Base-by-base conservation (phyloP, 2,113 vertebrate genomes). In the Taurulus bubalis region DNA sequence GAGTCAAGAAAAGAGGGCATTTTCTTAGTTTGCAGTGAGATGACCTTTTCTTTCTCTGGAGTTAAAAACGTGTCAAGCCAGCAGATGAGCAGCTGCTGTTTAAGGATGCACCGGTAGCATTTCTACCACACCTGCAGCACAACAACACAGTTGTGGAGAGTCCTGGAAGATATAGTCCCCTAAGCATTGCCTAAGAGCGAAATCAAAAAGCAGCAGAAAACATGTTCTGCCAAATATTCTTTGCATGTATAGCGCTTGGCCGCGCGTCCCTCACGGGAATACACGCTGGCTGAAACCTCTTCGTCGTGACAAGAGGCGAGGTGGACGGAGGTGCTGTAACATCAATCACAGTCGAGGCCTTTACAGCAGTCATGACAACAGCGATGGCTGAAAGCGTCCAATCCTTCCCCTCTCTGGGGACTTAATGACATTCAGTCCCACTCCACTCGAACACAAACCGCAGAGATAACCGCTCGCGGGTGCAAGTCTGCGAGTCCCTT, bases 281-380 rank as follows among this genome's bases (percentile, higher is more conserved):
- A 82, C 72, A 77, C 10, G 36, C 9, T 8, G 59, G 49, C 45
- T 66, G 71, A 78, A 58, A 66, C 67, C 71, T 49, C 8, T n/a
- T 30, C 68, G 86, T 66, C 81, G 83, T 62, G 80, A 82, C 71
- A 82, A 75, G 86, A 73, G n/a, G 58, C 30, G 26, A 80, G 75
- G 71, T 6, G 6, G 73, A 73, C 28, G 66, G 64, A 79, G 34
- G 71, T 32, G 14, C 5, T 20, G 42, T 77, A 26, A 86, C 51
- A 84, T 83, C 83, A 71, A 80, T 89, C 79, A 75, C 60, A 79
- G 47, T 28, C 28, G 4, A 56, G 66, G 58, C 79, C 69, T 85
- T 82, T 73, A 79, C 77, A 79, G 84, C 65, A 79, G 85, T 86
- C 84, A 82, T 88, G 77, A 81, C 85, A 85, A 89, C 74, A 58